Conservation (phyloP, 2,113 vertebrate genomes). For the Microcebus ravelobensis region DNA sequence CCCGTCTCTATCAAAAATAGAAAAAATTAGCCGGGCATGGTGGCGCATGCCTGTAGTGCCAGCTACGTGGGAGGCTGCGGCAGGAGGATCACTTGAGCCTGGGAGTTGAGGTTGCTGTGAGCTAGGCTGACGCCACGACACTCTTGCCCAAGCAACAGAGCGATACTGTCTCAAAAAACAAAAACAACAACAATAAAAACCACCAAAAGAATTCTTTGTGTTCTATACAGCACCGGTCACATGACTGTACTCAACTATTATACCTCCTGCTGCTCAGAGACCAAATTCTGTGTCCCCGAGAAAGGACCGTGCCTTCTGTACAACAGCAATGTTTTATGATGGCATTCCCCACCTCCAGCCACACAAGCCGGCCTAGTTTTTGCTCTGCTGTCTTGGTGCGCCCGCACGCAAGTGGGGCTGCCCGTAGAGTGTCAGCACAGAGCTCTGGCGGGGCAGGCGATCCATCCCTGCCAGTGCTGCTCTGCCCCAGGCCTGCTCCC, state of each 20-base stretch:
- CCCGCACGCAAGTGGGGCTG: background rate
- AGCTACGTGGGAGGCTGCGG: too few relatives aligned
- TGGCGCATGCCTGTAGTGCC: too few relatives aligned
- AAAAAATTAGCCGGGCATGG: too few relatives aligned
- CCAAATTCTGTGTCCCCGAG: background rate
- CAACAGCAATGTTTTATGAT: background rate
- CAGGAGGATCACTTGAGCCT: too few relatives aligned
- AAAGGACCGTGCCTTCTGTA: background rate
- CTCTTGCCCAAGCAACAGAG: too few relatives aligned
- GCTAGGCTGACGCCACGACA: too few relatives aligned
- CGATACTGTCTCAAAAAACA: too few relatives aligned
- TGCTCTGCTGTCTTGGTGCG: background rate
- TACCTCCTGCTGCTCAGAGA: background rate
- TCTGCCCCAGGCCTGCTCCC: background rate
- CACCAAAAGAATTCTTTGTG: background rate
- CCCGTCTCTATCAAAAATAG: too few relatives aligned
- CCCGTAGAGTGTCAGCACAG: background rate
- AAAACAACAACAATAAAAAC: too few relatives aligned
- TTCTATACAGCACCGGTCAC: background rate
- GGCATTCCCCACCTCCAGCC: background rate
- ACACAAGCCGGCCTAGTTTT: background rate
- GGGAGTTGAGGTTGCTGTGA: too few relatives aligned
- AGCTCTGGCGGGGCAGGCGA: background rate
- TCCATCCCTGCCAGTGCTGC: background rate
- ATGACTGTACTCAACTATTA: background rate